Conservation (phyloP, 2,888 invertebrate species). For the Sepioteuthis lessoniana region DNA sequence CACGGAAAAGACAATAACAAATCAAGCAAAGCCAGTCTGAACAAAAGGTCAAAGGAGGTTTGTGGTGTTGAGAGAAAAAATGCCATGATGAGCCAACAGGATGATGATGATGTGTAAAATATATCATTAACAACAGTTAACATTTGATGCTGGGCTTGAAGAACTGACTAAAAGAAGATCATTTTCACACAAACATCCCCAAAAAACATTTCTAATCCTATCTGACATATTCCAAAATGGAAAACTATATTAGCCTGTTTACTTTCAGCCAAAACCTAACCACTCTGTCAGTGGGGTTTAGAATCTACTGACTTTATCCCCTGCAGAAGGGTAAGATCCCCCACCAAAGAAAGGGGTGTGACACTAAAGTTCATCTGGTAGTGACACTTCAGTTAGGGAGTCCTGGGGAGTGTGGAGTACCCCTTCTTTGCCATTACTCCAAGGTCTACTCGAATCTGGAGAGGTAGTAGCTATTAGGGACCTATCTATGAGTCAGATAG, state of each 20-base stretch:
- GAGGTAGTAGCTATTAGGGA: no score
- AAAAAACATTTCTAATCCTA: not conserved
- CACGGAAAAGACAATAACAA: not conserved
- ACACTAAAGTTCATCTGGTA: no score
- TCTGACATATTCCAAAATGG: not conserved
- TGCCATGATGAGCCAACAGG: not conserved
- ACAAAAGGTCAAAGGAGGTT: slow-evolving; percentile 5
- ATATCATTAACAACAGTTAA: not conserved
- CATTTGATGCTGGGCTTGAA: not conserved
- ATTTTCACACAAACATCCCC: not conserved
- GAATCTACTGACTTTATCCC: no score
- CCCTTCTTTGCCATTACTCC: no score
- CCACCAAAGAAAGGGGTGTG: no score
- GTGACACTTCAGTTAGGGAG: no score
- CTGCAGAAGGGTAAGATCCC: no score
- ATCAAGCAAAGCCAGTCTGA: not conserved
- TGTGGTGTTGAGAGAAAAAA: not conserved
- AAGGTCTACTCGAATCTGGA: no score
- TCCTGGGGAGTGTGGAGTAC: no score
- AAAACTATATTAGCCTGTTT: not conserved
- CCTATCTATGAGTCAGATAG: no score
- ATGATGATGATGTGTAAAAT: not conserved
- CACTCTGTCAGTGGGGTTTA: no score
- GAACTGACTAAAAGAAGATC: not conserved
- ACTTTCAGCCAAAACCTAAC: not conserved